These are phyloP conservation scores for Propithecus perrieri DNA, from an alignment of 2,797 vertebrate species.

Conservation along the genomic window DNA sequence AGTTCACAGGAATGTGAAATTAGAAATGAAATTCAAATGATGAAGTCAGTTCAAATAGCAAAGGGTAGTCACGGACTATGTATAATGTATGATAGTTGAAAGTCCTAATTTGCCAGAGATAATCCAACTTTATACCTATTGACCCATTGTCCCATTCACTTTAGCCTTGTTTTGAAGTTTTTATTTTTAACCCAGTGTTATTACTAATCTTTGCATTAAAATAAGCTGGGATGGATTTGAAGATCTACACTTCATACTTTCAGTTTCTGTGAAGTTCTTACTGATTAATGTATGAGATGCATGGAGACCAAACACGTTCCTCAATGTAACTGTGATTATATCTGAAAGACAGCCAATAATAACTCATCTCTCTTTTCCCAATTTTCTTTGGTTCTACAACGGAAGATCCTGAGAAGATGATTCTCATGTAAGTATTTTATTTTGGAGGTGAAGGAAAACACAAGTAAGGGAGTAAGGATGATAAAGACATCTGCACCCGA, in stretches of 20 bases:
- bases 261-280: neutral
- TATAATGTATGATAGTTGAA: neutral
- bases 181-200: neutral
- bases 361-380: neutral
- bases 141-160: neutral
- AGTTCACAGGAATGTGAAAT: neutral
- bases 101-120: neutral
- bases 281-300: neutral
- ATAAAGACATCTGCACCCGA: too few species aligned
- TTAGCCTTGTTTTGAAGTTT: neutral
- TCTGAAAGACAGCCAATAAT: neutral
- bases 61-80: neutral
- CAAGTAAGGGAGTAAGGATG: neutral
- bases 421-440: neutral
- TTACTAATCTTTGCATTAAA: neutral
- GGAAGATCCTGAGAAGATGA: neutral
- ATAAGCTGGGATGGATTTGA: neutral
- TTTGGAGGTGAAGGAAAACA: neutral
- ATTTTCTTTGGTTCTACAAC: neutral
- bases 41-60: neutral
- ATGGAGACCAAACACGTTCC: neutral
- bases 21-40: constrained; percentile 9
- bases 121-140: neutral
- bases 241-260: neutral
- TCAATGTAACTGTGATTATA: neutral